A percentile compares a stretch with the other conserved stretches of the same genome.
Evolutionary conservation across 2,888 invertebrate species (phyloP).

Genomic region (Notocelia uddmanniana): DNA sequence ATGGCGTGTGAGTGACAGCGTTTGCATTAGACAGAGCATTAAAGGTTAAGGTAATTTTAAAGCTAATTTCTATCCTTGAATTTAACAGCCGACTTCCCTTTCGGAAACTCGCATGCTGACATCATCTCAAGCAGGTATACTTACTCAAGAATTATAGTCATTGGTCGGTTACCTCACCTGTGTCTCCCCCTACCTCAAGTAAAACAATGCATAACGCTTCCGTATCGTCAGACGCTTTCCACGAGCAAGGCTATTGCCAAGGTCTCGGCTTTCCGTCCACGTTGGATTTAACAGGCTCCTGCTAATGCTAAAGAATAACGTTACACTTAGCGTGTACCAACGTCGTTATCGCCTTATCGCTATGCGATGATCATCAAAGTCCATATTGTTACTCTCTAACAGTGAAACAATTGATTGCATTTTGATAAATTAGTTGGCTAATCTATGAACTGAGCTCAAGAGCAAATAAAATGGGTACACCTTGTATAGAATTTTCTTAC

Average conservation of each 20-base stretch:
- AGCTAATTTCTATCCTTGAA: conserved; percentile 13
- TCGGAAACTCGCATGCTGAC: conserved; percentile 23
- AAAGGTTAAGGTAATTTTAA: too few relatives aligned
- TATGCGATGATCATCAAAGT: too few relatives aligned
- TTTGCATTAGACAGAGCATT: too few relatives aligned
- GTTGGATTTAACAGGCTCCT: conserved; percentile 7
- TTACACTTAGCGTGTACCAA: neutral
- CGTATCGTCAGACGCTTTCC: conserved; percentile 78
- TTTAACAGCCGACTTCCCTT: conserved; percentile 11
- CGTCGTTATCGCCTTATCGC: neutral
- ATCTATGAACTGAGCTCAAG: too few relatives aligned
- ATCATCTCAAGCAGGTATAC: conserved; percentile 19
- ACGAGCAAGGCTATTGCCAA: conserved; percentile 83
- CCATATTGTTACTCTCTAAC: too few relatives aligned
- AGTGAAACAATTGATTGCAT: too few relatives aligned
- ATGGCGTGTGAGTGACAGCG: too few relatives aligned
- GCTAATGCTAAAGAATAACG: conserved; percentile 6
- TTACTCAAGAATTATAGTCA: conserved; percentile 31
- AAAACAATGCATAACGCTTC: conserved; percentile 78
- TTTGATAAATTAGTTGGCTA: neutral
- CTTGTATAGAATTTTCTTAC: too few relatives aligned
- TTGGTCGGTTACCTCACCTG: conserved; percentile 43
- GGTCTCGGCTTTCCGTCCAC: conserved; percentile 77
- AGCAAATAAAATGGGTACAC: too few relatives aligned
- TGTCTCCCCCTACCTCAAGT: conserved; percentile 52